A percentile compares a stretch with the other conserved stretches of the same genome.
Evolutionary conservation across 2,888 invertebrate species (phyloP).

Genomic region (Coelinius sp.): DNA sequence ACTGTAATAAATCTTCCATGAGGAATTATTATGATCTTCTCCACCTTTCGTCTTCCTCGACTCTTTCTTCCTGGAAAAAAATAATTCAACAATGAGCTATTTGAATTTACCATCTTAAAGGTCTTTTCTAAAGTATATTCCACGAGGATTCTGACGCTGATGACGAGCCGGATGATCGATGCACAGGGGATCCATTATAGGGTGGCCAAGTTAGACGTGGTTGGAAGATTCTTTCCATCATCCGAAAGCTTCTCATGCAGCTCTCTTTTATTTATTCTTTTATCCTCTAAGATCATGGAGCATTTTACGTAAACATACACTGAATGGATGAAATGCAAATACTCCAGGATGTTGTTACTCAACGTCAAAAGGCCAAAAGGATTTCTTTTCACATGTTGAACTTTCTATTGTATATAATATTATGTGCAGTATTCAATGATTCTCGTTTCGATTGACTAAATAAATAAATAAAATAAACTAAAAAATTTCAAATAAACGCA

Average conservation of each 20-base stretch:
- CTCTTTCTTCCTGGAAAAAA: background rate
- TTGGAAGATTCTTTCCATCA: background rate
- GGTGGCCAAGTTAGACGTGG: slow-evolving; percentile 24
- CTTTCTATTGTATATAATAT: background rate
- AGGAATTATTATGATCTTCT: background rate
- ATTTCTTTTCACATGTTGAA: background rate
- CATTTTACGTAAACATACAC: background rate
- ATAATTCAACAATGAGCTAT: slow-evolving; percentile 25
- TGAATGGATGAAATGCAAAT: background rate
- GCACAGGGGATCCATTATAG: slow-evolving; percentile 38
- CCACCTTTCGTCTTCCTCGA: background rate
- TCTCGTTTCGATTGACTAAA: background rate
- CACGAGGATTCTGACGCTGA: slow-evolving; percentile 58
- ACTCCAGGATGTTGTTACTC: background rate
- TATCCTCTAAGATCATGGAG: background rate
- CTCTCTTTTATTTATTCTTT: background rate
- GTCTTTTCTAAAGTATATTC: slow-evolving; percentile 45
- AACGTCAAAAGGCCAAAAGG: background rate
- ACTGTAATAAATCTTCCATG: slow-evolving; percentile 12
- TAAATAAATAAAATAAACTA: no score
- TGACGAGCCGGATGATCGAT: slow-evolving; percentile 56
- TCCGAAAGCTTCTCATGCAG: background rate
- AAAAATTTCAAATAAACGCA: no score
- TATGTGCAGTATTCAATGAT: background rate
- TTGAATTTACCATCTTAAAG: slow-evolving; percentile 2